Conservation (phyloP, 2,113 vertebrate species). For the Ptychochromis oligacanthus region DNA sequence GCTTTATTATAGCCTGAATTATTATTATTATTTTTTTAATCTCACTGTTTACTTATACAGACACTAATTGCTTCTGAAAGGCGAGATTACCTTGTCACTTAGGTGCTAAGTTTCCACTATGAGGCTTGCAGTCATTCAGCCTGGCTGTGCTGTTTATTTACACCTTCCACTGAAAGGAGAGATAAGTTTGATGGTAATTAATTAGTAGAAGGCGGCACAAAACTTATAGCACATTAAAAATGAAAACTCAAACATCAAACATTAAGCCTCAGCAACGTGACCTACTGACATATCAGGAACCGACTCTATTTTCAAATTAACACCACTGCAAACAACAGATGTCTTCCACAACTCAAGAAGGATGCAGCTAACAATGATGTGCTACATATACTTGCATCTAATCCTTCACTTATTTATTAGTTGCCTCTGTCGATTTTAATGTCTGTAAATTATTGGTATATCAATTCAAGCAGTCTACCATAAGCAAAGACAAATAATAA, state of each 20-base stretch:
- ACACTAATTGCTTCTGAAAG: slow-evolving; percentile 13
- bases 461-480: not conserved
- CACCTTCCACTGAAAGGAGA: not conserved
- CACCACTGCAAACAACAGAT: not conserved
- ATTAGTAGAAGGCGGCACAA: not conserved
- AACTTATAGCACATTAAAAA: not conserved
- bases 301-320: not conserved
- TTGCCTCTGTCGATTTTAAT: not conserved
- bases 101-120: slow-evolving; percentile 11
- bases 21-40: too few species aligned
- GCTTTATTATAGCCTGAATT: not conserved
- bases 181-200: not conserved
- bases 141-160: slow-evolving; percentile 10
- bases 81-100: slow-evolving; percentile 12
- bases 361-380: not conserved
- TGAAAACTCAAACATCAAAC: not conserved
- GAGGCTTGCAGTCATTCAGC: not conserved
- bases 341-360: not conserved
- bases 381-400: not conserved
- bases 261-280: not conserved
- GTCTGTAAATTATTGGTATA: not conserved
- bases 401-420: not conserved
- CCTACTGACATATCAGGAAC: not conserved
- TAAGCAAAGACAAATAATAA: not conserved
- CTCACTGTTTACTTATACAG: not conserved